Conservation (phyloP, 2,888 invertebrate genomes). For the Anarsia innoxiella region DNA sequence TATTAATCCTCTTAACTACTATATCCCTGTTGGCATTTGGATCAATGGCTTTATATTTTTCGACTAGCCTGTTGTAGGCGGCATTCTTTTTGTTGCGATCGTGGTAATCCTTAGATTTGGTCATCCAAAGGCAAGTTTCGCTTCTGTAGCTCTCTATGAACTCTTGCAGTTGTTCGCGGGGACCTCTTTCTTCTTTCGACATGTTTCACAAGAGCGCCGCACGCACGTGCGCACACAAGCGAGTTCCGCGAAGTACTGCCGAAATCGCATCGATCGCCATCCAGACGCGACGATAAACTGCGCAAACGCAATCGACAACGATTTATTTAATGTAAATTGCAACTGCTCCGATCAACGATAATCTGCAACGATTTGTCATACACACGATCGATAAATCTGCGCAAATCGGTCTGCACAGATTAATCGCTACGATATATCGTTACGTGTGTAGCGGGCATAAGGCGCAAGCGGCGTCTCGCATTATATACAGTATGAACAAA, state of each 20-base stretch:
- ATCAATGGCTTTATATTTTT: constrained; percentile 13
- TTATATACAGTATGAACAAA: too few species aligned
- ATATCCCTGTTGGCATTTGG: constrained; percentile 12
- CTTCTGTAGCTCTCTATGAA: constrained; percentile 9
- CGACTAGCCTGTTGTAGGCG: constrained; percentile 13
- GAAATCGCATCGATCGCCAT: neutral
- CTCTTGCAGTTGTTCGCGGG: constrained; percentile 9
- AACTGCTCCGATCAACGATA: constrained; percentile 16
- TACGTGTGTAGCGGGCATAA: constrained; percentile 10
- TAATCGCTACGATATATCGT: constrained; percentile 9
- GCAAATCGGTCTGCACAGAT: constrained; percentile 2
- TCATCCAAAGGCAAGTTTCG: neutral
- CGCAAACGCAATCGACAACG: constrained; percentile 8
- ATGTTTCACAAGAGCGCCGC: neutral
- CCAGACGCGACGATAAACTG: neutral
- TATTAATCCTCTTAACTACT: constrained; percentile 12
- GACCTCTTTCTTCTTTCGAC: constrained; percentile 4
- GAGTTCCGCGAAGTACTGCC: neutral
- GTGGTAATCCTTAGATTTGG: constrained; percentile 8
- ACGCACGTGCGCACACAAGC: neutral
- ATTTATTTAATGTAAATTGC: constrained; percentile 16
- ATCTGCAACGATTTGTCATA: constrained; percentile 15
- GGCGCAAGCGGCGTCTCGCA: too few species aligned
- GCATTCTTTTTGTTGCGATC: constrained; percentile 16
- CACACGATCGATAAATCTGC: constrained; percentile 12